phyloP scores from a whole-genome alignment of 2,113 vertebrate species.

The Rhinoptilus africanus region DNA sequence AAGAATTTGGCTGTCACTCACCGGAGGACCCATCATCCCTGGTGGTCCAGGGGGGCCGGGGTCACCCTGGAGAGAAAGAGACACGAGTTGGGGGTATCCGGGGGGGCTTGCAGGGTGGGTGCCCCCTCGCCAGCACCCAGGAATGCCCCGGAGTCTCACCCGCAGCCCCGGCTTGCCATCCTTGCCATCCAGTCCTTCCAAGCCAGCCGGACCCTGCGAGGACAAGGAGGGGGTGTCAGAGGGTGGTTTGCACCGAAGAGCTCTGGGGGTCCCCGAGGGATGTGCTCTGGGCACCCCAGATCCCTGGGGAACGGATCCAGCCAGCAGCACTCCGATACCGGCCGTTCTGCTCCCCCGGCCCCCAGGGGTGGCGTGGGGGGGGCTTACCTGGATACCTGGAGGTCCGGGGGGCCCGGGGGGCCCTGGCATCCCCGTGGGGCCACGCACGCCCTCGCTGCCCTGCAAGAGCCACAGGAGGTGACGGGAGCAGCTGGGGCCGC shows the following conservation, averaged over 20 bases:
- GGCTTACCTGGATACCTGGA: conserved; percentile 79
- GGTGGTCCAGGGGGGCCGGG: conserved; percentile 79
- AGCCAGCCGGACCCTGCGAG: conserved; percentile 84
- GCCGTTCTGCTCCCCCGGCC: background rate
- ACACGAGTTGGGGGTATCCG: background rate
- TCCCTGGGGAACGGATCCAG: background rate
- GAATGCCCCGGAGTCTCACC: conserved; percentile 63
- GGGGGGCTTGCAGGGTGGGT: background rate
- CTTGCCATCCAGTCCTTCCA: conserved; percentile 92
- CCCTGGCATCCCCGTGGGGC: conserved; percentile 80
- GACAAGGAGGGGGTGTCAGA: background rate
- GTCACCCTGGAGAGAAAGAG: conserved; percentile 80
- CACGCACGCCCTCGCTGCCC: conserved; percentile 85
- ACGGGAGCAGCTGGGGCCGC: background rate
- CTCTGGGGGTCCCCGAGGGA: rapidly evolving
- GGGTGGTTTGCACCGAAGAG: background rate
- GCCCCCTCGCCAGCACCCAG: rapidly evolving
- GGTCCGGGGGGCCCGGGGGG: conserved; percentile 83
- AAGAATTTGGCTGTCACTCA: conserved; percentile 64
- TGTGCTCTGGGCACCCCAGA: background rate
- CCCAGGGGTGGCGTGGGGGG: background rate
- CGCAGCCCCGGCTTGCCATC: conserved; percentile 88
- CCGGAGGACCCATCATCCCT: conserved; percentile 88
- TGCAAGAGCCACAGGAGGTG: conserved; percentile 40
- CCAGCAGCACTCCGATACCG: rapidly evolving